phyloP scores from a whole-genome alignment of 92 coral and sea anemone genomes.

The Porites evermanni region DNA sequence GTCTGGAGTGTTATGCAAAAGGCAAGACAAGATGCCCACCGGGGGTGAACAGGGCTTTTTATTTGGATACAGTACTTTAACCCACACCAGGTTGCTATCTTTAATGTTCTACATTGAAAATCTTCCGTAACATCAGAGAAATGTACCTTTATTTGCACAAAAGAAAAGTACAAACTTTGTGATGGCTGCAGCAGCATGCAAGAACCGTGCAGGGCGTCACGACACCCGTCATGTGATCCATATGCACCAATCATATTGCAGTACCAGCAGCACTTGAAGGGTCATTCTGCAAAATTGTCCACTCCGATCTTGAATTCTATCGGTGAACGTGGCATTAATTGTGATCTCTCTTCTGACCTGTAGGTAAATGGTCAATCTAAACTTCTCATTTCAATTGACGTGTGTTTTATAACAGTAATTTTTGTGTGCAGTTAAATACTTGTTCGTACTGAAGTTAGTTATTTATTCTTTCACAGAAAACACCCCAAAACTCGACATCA shows the following conservation, averaged over 20 bases:
- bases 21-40: too few relatives aligned
- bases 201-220: conserved; percentile 32
- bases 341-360: too few relatives aligned
- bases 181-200: too few relatives aligned
- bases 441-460: conserved; percentile 1
- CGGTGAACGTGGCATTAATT: conserved; percentile 12
- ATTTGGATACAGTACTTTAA: too few relatives aligned
- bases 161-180: neutral
- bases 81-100: too few relatives aligned
- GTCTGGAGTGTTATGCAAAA: too few relatives aligned
- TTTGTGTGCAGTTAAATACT: neutral
- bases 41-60: too few relatives aligned
- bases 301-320: neutral
- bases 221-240: conserved; percentile 48
- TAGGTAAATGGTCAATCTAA: conserved; percentile 6
- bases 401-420: too few relatives aligned
- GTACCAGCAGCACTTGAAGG: conserved; percentile 4
- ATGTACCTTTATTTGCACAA: conserved; percentile 27
- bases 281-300: neutral
- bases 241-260: conserved; percentile 53
- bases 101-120: neutral
- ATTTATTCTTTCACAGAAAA: conserved; percentile 1
- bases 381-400: neutral
- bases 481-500: conserved; percentile 8
- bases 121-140: conserved; percentile 1